Percentiles rank a stretch among this genome's conserved stretches.
phyloP scores from a whole-genome alignment of 2,797 vertebrate genomes.

The Hybognathus amarus region DNA sequence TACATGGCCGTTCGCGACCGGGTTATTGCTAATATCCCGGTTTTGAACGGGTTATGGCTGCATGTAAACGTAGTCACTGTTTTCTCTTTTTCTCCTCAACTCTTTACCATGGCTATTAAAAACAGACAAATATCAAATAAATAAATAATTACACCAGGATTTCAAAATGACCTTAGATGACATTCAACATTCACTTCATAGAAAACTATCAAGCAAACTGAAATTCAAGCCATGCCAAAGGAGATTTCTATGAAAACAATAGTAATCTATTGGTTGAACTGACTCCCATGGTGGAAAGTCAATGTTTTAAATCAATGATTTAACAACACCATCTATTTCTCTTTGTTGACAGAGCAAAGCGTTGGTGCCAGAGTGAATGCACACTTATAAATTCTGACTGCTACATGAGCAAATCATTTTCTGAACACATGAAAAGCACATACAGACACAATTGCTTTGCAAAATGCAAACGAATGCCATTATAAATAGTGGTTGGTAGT shows the following conservation, averaged over 20 bases:
- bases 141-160: constrained; percentile 23
- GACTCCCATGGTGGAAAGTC: constrained; percentile 23
- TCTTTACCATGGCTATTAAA: background rate
- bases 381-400: background rate
- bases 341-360: constrained; percentile 21
- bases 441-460: background rate
- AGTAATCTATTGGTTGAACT: constrained; percentile 34
- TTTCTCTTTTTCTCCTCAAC: background rate
- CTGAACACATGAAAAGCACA: background rate
- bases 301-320: constrained; percentile 53
- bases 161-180: constrained; percentile 9
- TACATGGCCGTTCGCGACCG: too few species aligned
- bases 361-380: background rate
- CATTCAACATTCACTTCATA: background rate
- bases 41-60: too few species aligned
- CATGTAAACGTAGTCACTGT: background rate
- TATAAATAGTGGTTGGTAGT: too few species aligned
- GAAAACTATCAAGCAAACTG: background rate
- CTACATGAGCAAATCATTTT: background rate
- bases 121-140: constrained; percentile 12
- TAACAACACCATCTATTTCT: constrained; percentile 38
- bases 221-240: background rate
- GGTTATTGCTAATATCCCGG: too few species aligned
- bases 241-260: constrained; percentile 36
- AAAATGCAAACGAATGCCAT: background rate